phyloP scores from a whole-genome alignment of 2,888 invertebrate genomes.

The Cosmopolites sordidus region DNA sequence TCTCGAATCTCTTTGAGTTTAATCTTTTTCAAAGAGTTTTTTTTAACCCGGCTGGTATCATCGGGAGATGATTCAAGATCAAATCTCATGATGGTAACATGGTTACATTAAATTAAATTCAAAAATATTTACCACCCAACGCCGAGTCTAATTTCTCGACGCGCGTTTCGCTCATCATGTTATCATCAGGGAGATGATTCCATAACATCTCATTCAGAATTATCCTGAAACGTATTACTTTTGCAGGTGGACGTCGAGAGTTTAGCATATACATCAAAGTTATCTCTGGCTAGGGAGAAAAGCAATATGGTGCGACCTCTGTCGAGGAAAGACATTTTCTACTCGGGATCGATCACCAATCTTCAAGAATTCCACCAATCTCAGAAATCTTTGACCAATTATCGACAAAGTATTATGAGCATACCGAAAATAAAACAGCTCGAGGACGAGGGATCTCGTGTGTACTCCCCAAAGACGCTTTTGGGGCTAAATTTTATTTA shows the following conservation, averaged over 20 bases:
- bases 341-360: conserved; percentile 91
- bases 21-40: too few species aligned
- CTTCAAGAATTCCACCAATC: conserved; percentile 91
- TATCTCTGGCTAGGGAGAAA: conserved; percentile 55
- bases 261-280: conserved; percentile 63
- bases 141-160: too few species aligned
- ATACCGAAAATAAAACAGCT: conserved; percentile 64
- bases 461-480: conserved; percentile 38
- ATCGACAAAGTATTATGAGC: conserved; percentile 87
- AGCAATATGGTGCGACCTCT: conserved; percentile 79
- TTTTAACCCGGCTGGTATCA: too few species aligned
- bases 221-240: too few species aligned
- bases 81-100: too few species aligned
- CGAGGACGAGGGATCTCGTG: conserved; percentile 62
- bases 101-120: too few species aligned
- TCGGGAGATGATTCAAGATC: too few species aligned
- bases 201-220: too few species aligned
- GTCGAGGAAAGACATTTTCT: conserved; percentile 95
- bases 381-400: conserved; percentile 84
- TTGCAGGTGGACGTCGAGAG: conserved; percentile 62
- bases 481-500: background rate
- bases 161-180: too few species aligned
- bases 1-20: too few species aligned
- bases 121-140: too few species aligned
- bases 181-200: too few species aligned